Evolutionary conservation across 1,140 invertebrate genomes (phyloP).

Genomic region (Drosophila punjabiensis): DNA sequence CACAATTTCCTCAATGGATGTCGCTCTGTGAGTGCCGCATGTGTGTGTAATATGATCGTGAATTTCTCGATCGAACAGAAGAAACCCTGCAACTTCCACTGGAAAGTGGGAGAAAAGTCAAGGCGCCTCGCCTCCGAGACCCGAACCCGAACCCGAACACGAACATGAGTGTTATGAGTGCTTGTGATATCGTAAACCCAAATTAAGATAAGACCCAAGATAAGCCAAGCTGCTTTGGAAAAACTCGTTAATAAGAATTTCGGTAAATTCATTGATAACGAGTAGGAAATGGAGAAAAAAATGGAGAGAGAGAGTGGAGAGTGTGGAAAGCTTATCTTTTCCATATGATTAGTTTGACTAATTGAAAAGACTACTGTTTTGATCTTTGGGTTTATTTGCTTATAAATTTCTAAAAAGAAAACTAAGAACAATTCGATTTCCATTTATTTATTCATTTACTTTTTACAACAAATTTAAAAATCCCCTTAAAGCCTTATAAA

Average conservation of each 20-base stretch:
- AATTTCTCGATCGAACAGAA: constrained; percentile 55
- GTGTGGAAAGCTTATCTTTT: constrained; percentile 20
- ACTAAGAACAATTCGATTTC: too few relatives aligned
- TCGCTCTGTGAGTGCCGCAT: constrained; percentile 14
- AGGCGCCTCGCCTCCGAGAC: constrained; percentile 27
- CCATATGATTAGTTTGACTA: constrained; percentile 16
- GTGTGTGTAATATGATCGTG: constrained; percentile 70
- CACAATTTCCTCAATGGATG: constrained; percentile 72
- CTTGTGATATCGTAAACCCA: constrained; percentile 67
- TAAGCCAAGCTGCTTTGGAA: constrained; percentile 20
- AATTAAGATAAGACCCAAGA: constrained; percentile 73
- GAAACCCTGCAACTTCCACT: constrained; percentile 68
- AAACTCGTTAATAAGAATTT: constrained; percentile 31
- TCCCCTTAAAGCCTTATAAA: accelerated
- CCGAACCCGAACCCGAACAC: constrained; percentile 5
- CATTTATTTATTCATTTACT: too few relatives aligned
- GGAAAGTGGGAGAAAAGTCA: constrained; percentile 43
- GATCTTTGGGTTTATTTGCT: too few relatives aligned
- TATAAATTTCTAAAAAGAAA: background rate
- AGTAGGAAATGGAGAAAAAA: background rate
- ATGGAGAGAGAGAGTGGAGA: background rate
- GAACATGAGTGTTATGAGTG: constrained; percentile 21
- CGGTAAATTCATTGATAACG: constrained; percentile 16
- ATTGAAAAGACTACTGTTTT: constrained; percentile 14
- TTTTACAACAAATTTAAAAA: too few relatives aligned